A percentile compares a stretch with the other conserved stretches of the same genome.
phyloP scores from a whole-genome alignment of 1,140 invertebrate genomes.

The Cardiocondyla obscurior region DNA sequence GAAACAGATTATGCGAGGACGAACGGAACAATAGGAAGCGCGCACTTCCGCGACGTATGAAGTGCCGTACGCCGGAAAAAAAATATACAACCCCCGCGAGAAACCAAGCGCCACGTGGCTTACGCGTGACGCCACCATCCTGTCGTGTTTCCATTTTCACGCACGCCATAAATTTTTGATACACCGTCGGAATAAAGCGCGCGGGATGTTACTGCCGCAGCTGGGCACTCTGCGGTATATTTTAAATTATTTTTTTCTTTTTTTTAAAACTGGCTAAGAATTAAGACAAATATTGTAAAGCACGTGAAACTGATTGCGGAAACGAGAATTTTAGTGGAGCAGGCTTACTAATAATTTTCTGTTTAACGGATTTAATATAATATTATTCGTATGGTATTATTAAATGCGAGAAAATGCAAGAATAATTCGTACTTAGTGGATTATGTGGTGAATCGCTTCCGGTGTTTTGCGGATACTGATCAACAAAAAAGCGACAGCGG shows the following conservation, averaged over 20 bases:
- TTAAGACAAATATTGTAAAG: neutral
- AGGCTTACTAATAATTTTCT: no score
- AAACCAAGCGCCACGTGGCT: conserved; percentile 11
- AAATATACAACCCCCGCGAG: conserved; percentile 39
- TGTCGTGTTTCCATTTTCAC: conserved; percentile 3
- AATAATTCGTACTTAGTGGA: neutral
- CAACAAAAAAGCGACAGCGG: neutral
- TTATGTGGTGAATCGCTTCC: neutral
- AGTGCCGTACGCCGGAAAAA: conserved; percentile 27
- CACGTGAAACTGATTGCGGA: neutral
- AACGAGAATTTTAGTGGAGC: no score
- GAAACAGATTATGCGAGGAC: conserved; percentile 34
- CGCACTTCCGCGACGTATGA: conserved; percentile 20
- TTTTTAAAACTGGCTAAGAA: neutral
- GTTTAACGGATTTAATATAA: no score
- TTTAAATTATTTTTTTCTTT: no score
- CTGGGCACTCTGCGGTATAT: neutral
- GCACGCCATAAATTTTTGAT: conserved; percentile 23
- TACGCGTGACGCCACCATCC: neutral
- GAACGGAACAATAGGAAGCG: conserved; percentile 39
- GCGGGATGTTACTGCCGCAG: neutral
- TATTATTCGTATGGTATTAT: no score
- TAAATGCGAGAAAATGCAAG: neutral
- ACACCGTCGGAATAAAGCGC: neutral
- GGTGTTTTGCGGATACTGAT: neutral